Percentiles rank a stretch among this genome's conserved stretches.
These are phyloP conservation scores for Aphidius colemani DNA, from an alignment of 2,888 invertebrate species.

Conservation along the genomic window DNA sequence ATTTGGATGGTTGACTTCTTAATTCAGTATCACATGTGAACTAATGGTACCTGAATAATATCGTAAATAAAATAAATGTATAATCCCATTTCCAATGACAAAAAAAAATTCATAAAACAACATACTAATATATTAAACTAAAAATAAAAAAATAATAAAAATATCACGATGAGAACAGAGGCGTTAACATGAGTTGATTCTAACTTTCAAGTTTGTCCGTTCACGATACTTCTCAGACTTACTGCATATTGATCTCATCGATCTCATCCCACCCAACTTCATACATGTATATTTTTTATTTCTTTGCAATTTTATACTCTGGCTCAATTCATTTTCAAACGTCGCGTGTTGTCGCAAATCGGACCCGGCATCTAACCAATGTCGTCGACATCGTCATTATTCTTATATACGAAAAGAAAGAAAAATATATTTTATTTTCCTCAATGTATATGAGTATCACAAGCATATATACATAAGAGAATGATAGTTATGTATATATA, in stretches of 20 bases:
- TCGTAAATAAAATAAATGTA: too few relatives aligned
- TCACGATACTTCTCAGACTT: conserved; percentile 52
- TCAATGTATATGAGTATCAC: conserved; percentile 42
- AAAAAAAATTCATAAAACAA: conserved; percentile 13
- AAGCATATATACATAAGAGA: conserved; percentile 31
- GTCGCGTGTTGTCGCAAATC: conserved; percentile 17
- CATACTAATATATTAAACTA: neutral
- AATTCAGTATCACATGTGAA: too few relatives aligned
- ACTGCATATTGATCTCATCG: conserved; percentile 59
- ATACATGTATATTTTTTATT: neutral
- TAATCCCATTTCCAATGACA: neutral
- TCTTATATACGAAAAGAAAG: conserved; percentile 26
- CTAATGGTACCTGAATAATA: too few relatives aligned
- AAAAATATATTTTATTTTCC: conserved; percentile 28
- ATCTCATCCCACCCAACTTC: conserved; percentile 45
- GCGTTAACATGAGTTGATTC: conserved; percentile 1
- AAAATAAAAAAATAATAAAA: neutral
- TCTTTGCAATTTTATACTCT: neutral
- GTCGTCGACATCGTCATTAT: conserved; percentile 24
- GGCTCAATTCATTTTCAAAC: neutral
- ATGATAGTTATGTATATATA: too few relatives aligned
- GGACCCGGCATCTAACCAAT: conserved; percentile 23
- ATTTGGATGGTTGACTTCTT: too few relatives aligned
- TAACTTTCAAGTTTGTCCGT: conserved; percentile 37
- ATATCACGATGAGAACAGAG: neutral